Percentiles rank a stretch among this genome's conserved stretches.
These are phyloP conservation scores for Neostethus bicornis DNA, from an alignment of 2,797 vertebrate species.

Conservation along the genomic window DNA sequence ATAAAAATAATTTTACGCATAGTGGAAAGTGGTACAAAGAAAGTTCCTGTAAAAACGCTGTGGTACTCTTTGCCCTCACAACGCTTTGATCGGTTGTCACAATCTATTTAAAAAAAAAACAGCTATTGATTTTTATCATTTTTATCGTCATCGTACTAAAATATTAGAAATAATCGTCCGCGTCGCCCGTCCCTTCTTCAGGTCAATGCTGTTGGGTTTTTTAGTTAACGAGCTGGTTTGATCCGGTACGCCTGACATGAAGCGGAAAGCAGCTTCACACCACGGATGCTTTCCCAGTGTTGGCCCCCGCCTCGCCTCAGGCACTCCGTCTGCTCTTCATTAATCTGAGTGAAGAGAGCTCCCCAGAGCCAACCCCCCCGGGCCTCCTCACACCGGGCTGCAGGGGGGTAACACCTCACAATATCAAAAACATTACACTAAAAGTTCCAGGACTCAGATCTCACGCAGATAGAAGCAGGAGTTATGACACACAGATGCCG, in stretches of 20 bases:
- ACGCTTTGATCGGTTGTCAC: too few relatives aligned
- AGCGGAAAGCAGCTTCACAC: constrained; percentile 37
- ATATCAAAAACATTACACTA: constrained; percentile 63
- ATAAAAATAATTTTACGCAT: too few relatives aligned
- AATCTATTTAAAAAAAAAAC: too few relatives aligned
- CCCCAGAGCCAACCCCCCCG: constrained; percentile 53
- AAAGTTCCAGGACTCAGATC: constrained; percentile 47
- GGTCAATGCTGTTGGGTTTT: constrained; percentile 10
- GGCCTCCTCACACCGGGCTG: constrained; percentile 19
- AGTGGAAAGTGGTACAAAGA: too few relatives aligned
- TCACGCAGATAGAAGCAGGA: constrained; percentile 7
- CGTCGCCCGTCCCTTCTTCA: too few relatives aligned
- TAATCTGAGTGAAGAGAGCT: constrained; percentile 70
- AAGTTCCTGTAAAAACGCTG: too few relatives aligned
- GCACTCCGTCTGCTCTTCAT: constrained; percentile 75
- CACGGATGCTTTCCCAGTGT: constrained; percentile 26
- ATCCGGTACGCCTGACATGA: constrained; percentile 6
- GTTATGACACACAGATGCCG: constrained; percentile 1
- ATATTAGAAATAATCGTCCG: too few relatives aligned
- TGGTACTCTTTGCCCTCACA: too few relatives aligned
- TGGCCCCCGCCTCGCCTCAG: constrained; percentile 62
- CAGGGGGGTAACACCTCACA: constrained; percentile 35
- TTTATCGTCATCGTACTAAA: too few relatives aligned
- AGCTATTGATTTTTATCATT: too few relatives aligned
- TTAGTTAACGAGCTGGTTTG: too few relatives aligned